Conservation (phyloP, 2,888 invertebrate genomes). For the Callimorpha dominula region DNA sequence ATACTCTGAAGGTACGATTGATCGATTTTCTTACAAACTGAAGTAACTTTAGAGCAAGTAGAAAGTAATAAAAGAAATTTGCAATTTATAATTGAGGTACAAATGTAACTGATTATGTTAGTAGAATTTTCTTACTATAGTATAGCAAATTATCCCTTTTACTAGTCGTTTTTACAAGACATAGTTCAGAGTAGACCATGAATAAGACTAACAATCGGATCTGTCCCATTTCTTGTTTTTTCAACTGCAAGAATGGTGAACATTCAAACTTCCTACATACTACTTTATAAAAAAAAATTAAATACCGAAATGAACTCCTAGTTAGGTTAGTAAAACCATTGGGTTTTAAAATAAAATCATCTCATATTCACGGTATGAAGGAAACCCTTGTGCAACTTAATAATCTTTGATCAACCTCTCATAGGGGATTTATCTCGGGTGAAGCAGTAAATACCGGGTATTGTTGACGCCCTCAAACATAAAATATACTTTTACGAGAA, state of each 20-base stretch:
- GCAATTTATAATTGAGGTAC: not conserved
- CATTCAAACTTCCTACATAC: too few species aligned
- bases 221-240: too few species aligned
- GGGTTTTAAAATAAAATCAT: not conserved
- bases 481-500: constrained; percentile 22
- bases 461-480: constrained; percentile 26
- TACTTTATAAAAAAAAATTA: too few species aligned
- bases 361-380: not conserved
- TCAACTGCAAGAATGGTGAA: too few species aligned
- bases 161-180: not conserved
- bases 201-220: too few species aligned
- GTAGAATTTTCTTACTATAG: not conserved
- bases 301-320: not conserved
- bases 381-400: constrained; percentile 26
- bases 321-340: not conserved
- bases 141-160: not conserved
- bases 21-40: not conserved
- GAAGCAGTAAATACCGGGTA: constrained; percentile 32
- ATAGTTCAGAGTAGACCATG: not conserved
- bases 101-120: not conserved
- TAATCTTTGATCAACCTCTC: constrained; percentile 33
- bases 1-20: not conserved
- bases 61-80: not conserved
- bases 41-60: not conserved
- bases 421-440: constrained; percentile 24